Evolutionary conservation across 2,113 vertebrate species (phyloP), one percentile per base, ranked within the genome.

Genomic region (Sinocyclocheilus anophthalmus): DNA sequence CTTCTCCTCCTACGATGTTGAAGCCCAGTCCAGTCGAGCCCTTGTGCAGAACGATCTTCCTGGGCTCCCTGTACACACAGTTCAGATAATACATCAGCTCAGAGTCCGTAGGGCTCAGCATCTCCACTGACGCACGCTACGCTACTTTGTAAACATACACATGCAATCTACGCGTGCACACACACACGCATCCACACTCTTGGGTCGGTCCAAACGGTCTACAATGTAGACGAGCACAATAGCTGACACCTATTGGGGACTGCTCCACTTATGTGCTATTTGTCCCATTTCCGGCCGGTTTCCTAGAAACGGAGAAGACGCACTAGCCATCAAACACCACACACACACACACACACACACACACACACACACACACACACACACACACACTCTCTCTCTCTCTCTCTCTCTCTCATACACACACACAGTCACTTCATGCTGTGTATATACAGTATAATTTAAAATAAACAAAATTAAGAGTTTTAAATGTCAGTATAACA

Each of bases 1-100:
- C 98, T 93, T 99, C 98, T 18, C 97, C 98, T 3, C 98, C 97
- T 79, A 99, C 97, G 24, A 98, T 98, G 94, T 99, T 99, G 93
- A 99, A 99, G 90, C 98, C 97, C 91, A 99, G 96, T 91, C 98
- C 98, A 0, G 97, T 98, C 87, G 97, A 97, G 87, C 98, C 97
- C 92, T 99, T 99, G 93, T 98, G 96, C 76, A 99, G 95, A 76
- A 98, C 95, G 2, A 99, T 96, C 94, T 97, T 98, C 88, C 97
- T 96, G 84, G 97, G 97, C 81, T 99, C 98, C 93, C 97, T 99
- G 96, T 87, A 93, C 89, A 96, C 93, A 96, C 86, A 96, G 92
- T 93, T 92, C 9, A 95, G 93, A 88, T 94, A 95, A 88, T 93
- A 95, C 93, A 95, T 94, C 55, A 94, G 90, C 53, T 95, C 94